Conservation (phyloP, 2,888 invertebrate species). For the Patella pellucida region DNA sequence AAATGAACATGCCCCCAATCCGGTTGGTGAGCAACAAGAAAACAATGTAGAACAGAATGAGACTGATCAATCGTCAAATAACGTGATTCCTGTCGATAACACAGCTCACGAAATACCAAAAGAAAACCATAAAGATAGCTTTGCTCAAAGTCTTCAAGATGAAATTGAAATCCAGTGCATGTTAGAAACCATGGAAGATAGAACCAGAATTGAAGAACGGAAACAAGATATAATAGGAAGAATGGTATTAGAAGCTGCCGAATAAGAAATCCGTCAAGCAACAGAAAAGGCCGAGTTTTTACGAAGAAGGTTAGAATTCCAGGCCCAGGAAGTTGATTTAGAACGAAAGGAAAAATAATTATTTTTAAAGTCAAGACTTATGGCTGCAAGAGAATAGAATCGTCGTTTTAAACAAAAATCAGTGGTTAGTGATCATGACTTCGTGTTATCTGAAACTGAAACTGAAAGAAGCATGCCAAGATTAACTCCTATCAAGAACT, state of each 20-base stretch:
- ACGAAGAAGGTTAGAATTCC: neutral
- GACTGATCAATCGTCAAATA: no score
- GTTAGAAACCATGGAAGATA: neutral
- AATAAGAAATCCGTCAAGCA: neutral
- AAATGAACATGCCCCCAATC: no score
- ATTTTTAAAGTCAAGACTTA: neutral
- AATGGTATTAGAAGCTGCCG: neutral
- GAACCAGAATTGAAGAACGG: neutral
- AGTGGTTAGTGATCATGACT: neutral
- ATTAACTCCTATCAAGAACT: neutral
- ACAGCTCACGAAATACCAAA: no score
- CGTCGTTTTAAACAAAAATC: neutral
- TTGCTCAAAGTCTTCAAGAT: no score
- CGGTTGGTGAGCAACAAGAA: no score
- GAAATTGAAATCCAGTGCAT: no score
- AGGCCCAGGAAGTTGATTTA: neutral
- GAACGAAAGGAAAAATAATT: neutral
- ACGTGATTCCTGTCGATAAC: no score
- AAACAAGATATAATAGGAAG: neutral
- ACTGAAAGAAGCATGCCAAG: neutral
- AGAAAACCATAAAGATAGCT: no score
- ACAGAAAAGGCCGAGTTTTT: neutral
- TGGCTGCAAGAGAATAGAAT: neutral
- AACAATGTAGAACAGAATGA: no score
- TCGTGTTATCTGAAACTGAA: neutral